A percentile compares a stretch with the other conserved stretches of the same genome.
Conservation (phyloP, 2,113 vertebrate species). For the Potamarius usumacintae region DNA sequence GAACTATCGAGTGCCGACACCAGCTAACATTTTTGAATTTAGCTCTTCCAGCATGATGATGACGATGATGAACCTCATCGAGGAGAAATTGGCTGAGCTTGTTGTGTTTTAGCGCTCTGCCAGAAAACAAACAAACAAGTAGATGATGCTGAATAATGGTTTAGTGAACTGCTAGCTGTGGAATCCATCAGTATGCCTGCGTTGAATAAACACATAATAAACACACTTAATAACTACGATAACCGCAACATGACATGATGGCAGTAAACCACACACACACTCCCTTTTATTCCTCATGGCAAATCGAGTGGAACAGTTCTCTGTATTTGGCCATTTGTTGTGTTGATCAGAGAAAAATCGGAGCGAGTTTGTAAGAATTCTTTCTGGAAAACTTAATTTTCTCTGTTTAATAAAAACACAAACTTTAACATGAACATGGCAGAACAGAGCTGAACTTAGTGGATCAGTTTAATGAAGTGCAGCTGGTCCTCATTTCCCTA, state of each 20-base stretch:
- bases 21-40: too few relatives aligned
- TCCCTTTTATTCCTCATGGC: not conserved
- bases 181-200: not conserved
- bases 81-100: too few relatives aligned
- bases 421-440: not conserved
- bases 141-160: not conserved
- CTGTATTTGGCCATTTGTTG: not conserved
- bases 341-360: not conserved
- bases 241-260: not conserved
- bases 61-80: too few relatives aligned
- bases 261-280: too few relatives aligned
- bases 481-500: slow-evolving; percentile 18
- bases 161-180: not conserved
- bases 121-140: not conserved
- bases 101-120: not conserved
- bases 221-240: not conserved
- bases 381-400: not conserved
- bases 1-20: too few relatives aligned
- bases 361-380: not conserved
- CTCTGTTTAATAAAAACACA: too few relatives aligned
- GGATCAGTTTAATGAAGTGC: not conserved
- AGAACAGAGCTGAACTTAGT: not conserved
- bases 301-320: not conserved
- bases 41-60: too few relatives aligned
- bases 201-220: too few relatives aligned